A percentile compares a stretch with the other conserved stretches of the same genome.
Evolutionary conservation across 2,797 vertebrate genomes (phyloP).

Genomic region (Emydoidea blandingii): DNA sequence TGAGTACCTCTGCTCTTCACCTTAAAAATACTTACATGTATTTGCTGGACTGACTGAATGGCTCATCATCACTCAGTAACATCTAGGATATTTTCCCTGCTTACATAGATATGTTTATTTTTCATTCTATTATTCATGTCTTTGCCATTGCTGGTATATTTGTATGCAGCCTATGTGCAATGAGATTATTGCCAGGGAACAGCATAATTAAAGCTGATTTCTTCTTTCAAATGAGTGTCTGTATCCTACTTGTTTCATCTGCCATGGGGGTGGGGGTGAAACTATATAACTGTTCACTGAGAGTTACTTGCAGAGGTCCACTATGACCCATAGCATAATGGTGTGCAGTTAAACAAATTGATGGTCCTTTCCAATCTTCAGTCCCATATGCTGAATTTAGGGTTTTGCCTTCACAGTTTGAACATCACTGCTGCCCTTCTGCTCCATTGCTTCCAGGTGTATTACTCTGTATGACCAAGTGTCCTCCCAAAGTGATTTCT

Average conservation of each 20-base stretch:
- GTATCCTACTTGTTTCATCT: background rate
- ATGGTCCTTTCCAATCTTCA: background rate
- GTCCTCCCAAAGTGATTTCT: background rate
- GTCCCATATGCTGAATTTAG: background rate
- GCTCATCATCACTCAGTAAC: rapidly evolving
- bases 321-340: background rate
- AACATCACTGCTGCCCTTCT: background rate
- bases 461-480: background rate
- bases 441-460: background rate
- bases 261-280: background rate
- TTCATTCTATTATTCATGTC: background rate
- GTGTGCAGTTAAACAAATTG: background rate
- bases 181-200: background rate
- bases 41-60: background rate
- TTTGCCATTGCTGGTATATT: background rate
- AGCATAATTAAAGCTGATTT: constrained; percentile 20
- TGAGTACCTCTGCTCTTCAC: background rate
- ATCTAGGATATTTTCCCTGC: background rate
- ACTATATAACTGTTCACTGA: background rate
- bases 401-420: background rate
- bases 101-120: background rate
- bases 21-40: background rate
- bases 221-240: background rate
- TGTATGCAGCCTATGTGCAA: background rate
- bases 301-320: background rate